These are phyloP conservation scores for Equus quagga DNA, from an alignment of 2,113 vertebrate species.

Conservation along the genomic window DNA sequence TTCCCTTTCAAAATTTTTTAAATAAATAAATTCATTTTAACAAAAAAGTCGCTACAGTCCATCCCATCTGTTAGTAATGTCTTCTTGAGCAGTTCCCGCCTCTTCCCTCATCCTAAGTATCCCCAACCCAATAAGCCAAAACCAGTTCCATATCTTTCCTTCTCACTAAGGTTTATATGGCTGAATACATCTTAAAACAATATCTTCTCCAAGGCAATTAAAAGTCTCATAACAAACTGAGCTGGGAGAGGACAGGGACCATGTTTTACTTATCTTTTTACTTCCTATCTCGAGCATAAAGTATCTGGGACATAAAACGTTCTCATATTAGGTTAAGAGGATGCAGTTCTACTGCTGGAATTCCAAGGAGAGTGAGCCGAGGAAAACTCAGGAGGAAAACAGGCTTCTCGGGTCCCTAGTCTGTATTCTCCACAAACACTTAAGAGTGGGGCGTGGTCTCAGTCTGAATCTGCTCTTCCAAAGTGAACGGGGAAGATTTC, in stretches of 20 bases:
- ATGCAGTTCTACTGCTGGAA: background rate
- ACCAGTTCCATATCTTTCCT: background rate
- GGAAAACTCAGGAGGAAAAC: background rate
- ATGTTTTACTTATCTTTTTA: background rate
- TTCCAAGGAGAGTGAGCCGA: background rate
- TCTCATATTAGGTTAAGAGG: background rate
- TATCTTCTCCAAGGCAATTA: background rate
- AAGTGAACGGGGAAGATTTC: background rate
- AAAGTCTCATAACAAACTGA: background rate
- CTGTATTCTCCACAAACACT: background rate
- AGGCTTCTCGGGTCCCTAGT: background rate
- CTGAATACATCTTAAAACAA: background rate
- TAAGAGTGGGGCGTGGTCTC: background rate
- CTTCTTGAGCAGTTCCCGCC: background rate
- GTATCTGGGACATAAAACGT: background rate
- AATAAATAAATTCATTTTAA: background rate
- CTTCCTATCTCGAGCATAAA: background rate
- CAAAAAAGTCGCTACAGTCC: background rate
- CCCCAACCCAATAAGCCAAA: background rate
- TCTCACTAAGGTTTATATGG: background rate
- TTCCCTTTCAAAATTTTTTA: background rate
- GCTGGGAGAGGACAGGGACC: background rate
- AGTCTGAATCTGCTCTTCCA: background rate
- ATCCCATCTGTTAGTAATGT: background rate
- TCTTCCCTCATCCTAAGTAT: background rate